Evolutionary conservation across 2,797 vertebrate species (phyloP), one percentile per base, ranked within the genome.

Genomic region (Malurus splendens): DNA sequence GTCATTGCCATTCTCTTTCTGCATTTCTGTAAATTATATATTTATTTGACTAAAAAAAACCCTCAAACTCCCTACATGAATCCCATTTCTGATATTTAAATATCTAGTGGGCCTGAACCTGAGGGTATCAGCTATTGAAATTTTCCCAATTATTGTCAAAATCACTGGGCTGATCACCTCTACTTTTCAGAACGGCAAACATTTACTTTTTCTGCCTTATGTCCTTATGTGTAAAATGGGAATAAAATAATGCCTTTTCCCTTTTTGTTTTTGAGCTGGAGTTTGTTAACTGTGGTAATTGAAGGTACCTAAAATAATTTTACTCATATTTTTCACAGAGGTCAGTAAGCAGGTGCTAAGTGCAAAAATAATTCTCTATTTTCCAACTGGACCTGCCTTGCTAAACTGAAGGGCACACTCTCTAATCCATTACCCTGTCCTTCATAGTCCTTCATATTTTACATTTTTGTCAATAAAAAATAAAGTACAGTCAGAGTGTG

Each of bases 391-490:
- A 68, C 28, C 27, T 89, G 77, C 56, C 47, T 92, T 73, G 45
- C 38, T 78, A 83, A 94, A 48, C 45, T 72, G 87, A 92, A 81
- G 89, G 61, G 80, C 50, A 30, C 5, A 18, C 6, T 68, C 45
- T 72, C 33, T 56, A 78, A 70, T 66, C 91, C 87, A 79, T 87
- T 93, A 83, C 66, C 22, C 52, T 24, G 45, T 47, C 78, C 72
- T 90, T 60, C 47, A 78, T 54, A 84, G 54, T 79, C 56, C 64
- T 88, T 56, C 39, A 83, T 91, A 91, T 94, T 90, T 94, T 86
- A 86, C 50, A 73, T 82, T 92, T 94, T 91, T 90, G 87, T 94
- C 89, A 93, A 92, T 90, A 93, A 80, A 90, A 92, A 71, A 39
- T 71, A 73, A 52, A 33, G 42, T 77, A 32, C 47, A 77, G 86